These are phyloP conservation scores for Diarsia dahlii DNA, from an alignment of 2,888 invertebrate species.

Conservation along the genomic window DNA sequence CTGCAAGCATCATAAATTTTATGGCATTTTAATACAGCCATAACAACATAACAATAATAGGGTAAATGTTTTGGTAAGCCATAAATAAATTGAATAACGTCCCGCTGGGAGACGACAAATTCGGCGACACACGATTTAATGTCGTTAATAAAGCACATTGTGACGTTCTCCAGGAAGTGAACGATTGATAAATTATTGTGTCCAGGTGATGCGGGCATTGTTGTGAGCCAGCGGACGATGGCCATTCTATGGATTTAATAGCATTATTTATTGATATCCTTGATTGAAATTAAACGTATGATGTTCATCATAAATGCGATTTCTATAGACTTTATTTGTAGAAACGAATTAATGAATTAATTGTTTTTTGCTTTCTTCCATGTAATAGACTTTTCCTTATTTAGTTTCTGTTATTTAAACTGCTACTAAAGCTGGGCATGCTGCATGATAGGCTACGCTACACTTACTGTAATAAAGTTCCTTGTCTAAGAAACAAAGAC, in stretches of 20 bases:
- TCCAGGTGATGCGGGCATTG: constrained; percentile 31
- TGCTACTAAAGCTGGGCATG: not conserved
- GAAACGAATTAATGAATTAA: not conserved
- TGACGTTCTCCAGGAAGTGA: constrained; percentile 52
- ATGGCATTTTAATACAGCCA: constrained; percentile 90
- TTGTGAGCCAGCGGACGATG: constrained; percentile 14
- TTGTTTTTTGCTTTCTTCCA: not conserved
- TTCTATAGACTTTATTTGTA: constrained; percentile 7
- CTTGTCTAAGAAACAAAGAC: too few species aligned
- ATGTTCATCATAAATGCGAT: constrained; percentile 1
- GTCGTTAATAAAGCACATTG: constrained; percentile 68
- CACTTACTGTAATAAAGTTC: too few species aligned
- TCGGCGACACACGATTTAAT: constrained; percentile 75
- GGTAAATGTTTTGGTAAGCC: constrained; percentile 91
- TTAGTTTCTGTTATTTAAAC: not conserved
- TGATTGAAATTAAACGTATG: constrained; percentile 1
- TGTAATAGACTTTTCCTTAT: not conserved
- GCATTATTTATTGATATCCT: constrained; percentile 26
- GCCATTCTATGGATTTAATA: constrained; percentile 11
- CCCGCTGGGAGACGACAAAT: constrained; percentile 84
- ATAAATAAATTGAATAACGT: constrained; percentile 87
- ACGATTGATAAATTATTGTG: constrained; percentile 49
- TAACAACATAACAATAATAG: constrained; percentile 90
- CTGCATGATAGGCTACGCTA: not conserved
- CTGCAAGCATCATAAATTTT: constrained; percentile 89